Percentiles rank a stretch among this genome's conserved stretches.
Evolutionary conservation across 1,140 invertebrate species (phyloP).

Genomic region (Papilio polyxenes): DNA sequence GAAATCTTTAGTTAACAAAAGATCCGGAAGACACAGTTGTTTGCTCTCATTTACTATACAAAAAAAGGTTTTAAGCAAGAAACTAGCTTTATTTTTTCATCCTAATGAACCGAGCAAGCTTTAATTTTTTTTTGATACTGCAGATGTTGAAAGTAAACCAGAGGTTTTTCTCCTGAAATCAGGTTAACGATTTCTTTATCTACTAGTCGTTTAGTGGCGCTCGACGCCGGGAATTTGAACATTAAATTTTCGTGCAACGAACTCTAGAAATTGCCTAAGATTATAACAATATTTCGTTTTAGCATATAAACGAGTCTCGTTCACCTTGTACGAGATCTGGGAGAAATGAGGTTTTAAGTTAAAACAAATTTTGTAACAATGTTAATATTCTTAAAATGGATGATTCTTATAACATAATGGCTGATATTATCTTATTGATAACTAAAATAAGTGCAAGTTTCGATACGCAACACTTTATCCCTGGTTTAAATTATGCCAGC

Average conservation of each 20-base stretch:
- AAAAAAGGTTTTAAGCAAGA: constrained; percentile 13
- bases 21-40: background rate
- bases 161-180: constrained; percentile 32
- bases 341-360: constrained; percentile 21
- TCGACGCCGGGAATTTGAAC: constrained; percentile 26
- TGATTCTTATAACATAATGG: background rate
- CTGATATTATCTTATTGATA: background rate
- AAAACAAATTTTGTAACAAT: background rate
- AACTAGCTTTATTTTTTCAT: constrained; percentile 23
- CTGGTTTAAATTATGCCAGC: no score
- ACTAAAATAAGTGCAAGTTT: background rate
- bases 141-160: constrained; percentile 29
- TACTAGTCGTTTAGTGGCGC: constrained; percentile 35
- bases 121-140: constrained; percentile 31
- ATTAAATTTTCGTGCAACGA: constrained; percentile 30
- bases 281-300: constrained; percentile 34
- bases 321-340: background rate
- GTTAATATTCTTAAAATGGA: background rate
- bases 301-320: constrained; percentile 32
- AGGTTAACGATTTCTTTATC: constrained; percentile 38
- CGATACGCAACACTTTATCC: background rate
- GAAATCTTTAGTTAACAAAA: background rate
- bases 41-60: background rate
- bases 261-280: constrained; percentile 34
- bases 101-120: constrained; percentile 14